A percentile compares a stretch with the other conserved stretches of the same genome.
Evolutionary conservation across 1,140 invertebrate genomes (phyloP).

Genomic region (Drosophila sucinea): DNA sequence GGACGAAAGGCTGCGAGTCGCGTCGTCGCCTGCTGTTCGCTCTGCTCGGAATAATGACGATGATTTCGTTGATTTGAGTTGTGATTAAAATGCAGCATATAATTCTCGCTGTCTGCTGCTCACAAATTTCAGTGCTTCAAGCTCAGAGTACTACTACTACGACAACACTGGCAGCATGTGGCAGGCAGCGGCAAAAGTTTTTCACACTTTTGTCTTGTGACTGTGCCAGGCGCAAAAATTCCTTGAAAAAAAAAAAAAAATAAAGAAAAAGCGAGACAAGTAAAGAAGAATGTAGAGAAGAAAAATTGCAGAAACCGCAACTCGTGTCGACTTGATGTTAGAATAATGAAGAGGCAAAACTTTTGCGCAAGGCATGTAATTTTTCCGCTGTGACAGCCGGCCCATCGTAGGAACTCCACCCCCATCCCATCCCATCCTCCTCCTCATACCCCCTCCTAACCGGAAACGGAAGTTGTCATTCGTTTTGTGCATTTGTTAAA

Average conservation of each 20-base stretch:
- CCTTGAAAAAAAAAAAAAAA: slow-evolving; percentile 25
- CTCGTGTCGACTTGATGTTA: slow-evolving; percentile 82
- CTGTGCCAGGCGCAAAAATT: slow-evolving; percentile 54
- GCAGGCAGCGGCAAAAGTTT: slow-evolving; percentile 37
- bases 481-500: slow-evolving; percentile 80
- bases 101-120: slow-evolving; percentile 52
- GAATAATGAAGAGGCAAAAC: slow-evolving; percentile 82
- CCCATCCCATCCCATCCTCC: neutral
- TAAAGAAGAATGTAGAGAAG: slow-evolving; percentile 48
- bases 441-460: slow-evolving; percentile 4
- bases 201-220: slow-evolving; percentile 68
- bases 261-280: slow-evolving; percentile 26
- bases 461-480: slow-evolving; percentile 79
- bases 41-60: slow-evolving; percentile 73
- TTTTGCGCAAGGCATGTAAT: slow-evolving; percentile 82
- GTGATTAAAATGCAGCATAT: slow-evolving; percentile 82
- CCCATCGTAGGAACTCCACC: slow-evolving; percentile 25
- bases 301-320: slow-evolving; percentile 81
- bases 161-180: slow-evolving; percentile 57
- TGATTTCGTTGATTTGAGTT: slow-evolving; percentile 81
- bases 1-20: slow-evolving; percentile 27
- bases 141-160: slow-evolving; percentile 11
- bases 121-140: slow-evolving; percentile 26
- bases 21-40: slow-evolving; percentile 40
- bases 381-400: slow-evolving; percentile 79